These are phyloP conservation scores for Phenganax marumi DNA, from an alignment of 92 coral and sea anemone genomes.

Conservation along the genomic window DNA sequence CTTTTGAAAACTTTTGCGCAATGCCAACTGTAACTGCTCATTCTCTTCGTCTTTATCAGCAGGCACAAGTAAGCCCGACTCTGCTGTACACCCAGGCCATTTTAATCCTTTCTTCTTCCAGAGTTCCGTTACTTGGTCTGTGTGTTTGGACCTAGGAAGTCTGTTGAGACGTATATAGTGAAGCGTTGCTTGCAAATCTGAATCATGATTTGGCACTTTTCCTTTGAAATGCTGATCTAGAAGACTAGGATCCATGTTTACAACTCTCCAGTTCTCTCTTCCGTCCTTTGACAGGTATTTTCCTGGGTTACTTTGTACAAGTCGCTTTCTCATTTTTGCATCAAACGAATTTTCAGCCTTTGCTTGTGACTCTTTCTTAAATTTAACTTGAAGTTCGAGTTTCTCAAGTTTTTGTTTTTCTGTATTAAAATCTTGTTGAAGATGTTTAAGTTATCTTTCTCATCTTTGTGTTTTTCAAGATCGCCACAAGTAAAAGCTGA, in stretches of 20 bases:
- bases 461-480: slow-evolving; percentile 25
- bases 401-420: slow-evolving; percentile 18
- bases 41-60: slow-evolving; percentile 11
- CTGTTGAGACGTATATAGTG: background rate
- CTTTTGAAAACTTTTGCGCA: slow-evolving; percentile 4
- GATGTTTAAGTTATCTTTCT: slow-evolving; percentile 14
- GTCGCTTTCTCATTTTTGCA: slow-evolving; percentile 11
- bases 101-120: slow-evolving; percentile 21
- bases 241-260: slow-evolving; percentile 25
- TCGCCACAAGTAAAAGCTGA: slow-evolving; percentile 23
- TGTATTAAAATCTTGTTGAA: slow-evolving; percentile 1
- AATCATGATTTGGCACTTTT: slow-evolving; percentile 20
- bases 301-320: slow-evolving; percentile 9
- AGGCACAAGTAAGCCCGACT: background rate
- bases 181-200: slow-evolving; percentile 7
- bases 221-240: slow-evolving; percentile 29
- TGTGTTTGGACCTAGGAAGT: background rate
- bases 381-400: slow-evolving; percentile 3
- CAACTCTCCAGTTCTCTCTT: slow-evolving; percentile 21
- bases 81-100: slow-evolving; percentile 18
- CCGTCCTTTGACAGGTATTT: slow-evolving; percentile 21
- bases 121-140: background rate
- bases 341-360: slow-evolving; percentile 22
- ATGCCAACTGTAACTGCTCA: slow-evolving; percentile 17
- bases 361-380: slow-evolving; percentile 19